Evolutionary conservation across 2,888 invertebrate genomes (phyloP), one percentile per base, ranked within the genome.

Genomic region (Drosophila colorata): DNA sequence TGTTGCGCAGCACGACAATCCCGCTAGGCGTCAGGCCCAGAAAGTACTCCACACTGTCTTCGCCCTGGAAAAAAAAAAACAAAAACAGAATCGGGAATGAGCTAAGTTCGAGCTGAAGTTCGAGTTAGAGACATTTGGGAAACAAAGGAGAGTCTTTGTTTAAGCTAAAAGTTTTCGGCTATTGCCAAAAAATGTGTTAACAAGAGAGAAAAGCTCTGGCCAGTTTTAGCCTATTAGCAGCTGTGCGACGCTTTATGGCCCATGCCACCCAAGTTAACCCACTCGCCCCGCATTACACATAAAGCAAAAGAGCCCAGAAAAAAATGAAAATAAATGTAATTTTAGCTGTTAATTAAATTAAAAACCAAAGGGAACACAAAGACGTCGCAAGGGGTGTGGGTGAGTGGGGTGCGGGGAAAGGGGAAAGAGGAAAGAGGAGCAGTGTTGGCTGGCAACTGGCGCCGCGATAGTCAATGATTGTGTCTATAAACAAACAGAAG

Each of bases 41-140:
- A 93, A 97, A 98, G 93, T 98, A 98, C 92, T 98, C 98, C 73
- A 98, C 97, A 91, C 97, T 98, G 93, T 98, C 98, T 93, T 98
- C 98, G 69, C 98, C 98, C 98, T 98, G 93, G 33, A 92, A 80
- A 63, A 43, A 49, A 31, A 56, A 66, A 44, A 55, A 28, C 8
- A 8, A 28, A 28, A 65, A 57, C 49, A 69, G 67, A 74, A 56
- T 61, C 46, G 64, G 16, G 69, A 70, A 66, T 69, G 65, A 72
- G 68, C 40, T 23, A 63, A 71, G 57, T 63, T 60, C 43, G 46
- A 40, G 37, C 31, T 31, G 46, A 28, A 61, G 51, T 16, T 25
- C 6, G 49, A 67, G 65, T 40, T 60, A 18, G 13, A 20, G 33
- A 58, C 75, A 58, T 75, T 63, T 64, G 53, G 31, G 53, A 23